Evolutionary conservation across 2,113 vertebrate species (phyloP).

Genomic region (Megaceryle maxima): DNA sequence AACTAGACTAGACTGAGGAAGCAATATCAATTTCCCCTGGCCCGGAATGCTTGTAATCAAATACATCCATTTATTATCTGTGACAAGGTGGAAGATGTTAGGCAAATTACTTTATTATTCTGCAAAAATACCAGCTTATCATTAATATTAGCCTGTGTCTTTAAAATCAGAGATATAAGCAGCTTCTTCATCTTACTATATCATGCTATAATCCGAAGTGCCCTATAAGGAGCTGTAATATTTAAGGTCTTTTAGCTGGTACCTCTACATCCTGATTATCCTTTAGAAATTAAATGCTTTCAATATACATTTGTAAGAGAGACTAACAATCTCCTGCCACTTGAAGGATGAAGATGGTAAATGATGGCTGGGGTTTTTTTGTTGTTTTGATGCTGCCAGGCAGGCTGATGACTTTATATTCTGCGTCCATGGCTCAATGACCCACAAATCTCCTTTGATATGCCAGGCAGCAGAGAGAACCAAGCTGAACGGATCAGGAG

Average conservation of each 20-base stretch:
- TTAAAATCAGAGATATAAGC: slow-evolving; percentile 28
- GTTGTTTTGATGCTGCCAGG: slow-evolving; percentile 76
- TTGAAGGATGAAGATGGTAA: slow-evolving; percentile 56
- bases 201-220: slow-evolving; percentile 33
- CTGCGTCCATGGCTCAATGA: slow-evolving; percentile 89
- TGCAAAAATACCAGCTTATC: slow-evolving; percentile 17
- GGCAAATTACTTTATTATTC: slow-evolving; percentile 51
- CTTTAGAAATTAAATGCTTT: slow-evolving; percentile 66
- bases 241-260: slow-evolving; percentile 53
- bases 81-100: slow-evolving; percentile 28
- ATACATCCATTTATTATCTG: slow-evolving; percentile 30
- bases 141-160: slow-evolving; percentile 41
- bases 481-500: slow-evolving; percentile 85
- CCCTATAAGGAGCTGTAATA: slow-evolving; percentile 37
- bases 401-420: slow-evolving; percentile 92
- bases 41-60: slow-evolving; percentile 13
- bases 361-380: background rate
- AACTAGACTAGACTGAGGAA: background rate
- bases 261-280: slow-evolving; percentile 64
- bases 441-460: slow-evolving; percentile 98
- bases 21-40: background rate
- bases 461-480: slow-evolving; percentile 88
- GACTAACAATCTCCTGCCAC: slow-evolving; percentile 32
- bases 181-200: slow-evolving; percentile 40
- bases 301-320: slow-evolving; percentile 32